Evolutionary conservation across 2,888 invertebrate genomes (phyloP).

Genomic region (Lamellibrachia satsuma): DNA sequence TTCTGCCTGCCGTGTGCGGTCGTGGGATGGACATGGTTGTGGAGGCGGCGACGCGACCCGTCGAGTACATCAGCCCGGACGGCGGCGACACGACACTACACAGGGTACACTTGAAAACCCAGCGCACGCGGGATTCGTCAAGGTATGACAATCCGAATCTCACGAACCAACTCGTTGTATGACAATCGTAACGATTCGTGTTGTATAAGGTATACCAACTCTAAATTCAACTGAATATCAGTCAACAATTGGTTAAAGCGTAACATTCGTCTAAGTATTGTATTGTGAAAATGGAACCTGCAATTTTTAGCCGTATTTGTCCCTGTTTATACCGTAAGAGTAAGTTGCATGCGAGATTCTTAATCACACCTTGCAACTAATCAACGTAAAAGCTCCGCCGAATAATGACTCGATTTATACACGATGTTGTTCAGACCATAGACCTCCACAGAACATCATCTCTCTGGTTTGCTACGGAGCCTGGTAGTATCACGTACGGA

Average conservation of each 20-base stretch:
- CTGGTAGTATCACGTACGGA: no score
- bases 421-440: no score
- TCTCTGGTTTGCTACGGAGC: no score
- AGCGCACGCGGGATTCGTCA: background rate
- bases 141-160: background rate
- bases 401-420: no score
- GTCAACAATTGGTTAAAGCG: background rate
- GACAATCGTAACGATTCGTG: background rate
- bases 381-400: no score
- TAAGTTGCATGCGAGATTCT: no score
- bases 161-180: background rate
- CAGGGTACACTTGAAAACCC: background rate
- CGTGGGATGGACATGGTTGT: background rate
- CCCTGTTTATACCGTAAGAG: no score
- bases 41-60: background rate
- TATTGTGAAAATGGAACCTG: background rate
- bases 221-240: background rate
- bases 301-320: no score
- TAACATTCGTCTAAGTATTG: background rate
- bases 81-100: background rate
- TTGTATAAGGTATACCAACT: background rate
- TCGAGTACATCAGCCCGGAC: background rate
- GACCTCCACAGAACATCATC: no score
- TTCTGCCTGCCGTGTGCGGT: background rate
- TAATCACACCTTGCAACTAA: no score